Evolutionary conservation across 2,113 vertebrate genomes (phyloP), one percentile per base, ranked within the genome.

Genomic region (Oryzias woworae): DNA sequence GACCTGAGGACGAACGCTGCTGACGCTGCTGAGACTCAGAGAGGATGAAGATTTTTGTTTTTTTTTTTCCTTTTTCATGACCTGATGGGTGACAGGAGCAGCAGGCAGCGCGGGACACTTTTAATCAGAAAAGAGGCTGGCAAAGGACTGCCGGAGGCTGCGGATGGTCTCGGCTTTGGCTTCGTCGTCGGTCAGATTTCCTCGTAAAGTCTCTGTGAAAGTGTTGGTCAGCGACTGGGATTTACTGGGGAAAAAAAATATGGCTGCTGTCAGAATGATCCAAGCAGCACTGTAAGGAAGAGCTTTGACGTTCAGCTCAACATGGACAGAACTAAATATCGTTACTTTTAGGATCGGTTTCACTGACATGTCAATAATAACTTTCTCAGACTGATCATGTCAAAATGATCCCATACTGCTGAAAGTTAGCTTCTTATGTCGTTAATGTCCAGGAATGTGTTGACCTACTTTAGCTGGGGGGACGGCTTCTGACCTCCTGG

Each of bases 111-210:
- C 14, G 15, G 41, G 44, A 41, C 17, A 55, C 4, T 16, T 43
- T 83, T 94, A 97, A 85, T 98, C 96, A 0, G 96, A 98, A 91
- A 98, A 98, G 68, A 98, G 93, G 86, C 96, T 98, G 78, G 95
- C 96, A 28, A 98, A 98, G 44, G 96, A 98, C 87, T 98, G 96
- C 53, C 96, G 93, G 75, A 98, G 91, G 85, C 95, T 97, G 82
- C 95, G 95, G 87, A 98, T 98, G 87, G 95, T 98, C 79, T 98
- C 96, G 0, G 96, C 96, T 87, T 97, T 98, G 86, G 95, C 96
- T 88, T 98, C 95, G 0, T 98, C 96, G 54, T 99, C 97, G 0
- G 80, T 95, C 28, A 92, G 28, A 41, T 77, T 91, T 61, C 94
- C 93, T 2, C 92, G 87, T 73, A 94, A 62, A 1, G 94, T 79